Base-by-base conservation (phyloP, 2,888 invertebrate genomes). In the Seira musarum region DNA sequence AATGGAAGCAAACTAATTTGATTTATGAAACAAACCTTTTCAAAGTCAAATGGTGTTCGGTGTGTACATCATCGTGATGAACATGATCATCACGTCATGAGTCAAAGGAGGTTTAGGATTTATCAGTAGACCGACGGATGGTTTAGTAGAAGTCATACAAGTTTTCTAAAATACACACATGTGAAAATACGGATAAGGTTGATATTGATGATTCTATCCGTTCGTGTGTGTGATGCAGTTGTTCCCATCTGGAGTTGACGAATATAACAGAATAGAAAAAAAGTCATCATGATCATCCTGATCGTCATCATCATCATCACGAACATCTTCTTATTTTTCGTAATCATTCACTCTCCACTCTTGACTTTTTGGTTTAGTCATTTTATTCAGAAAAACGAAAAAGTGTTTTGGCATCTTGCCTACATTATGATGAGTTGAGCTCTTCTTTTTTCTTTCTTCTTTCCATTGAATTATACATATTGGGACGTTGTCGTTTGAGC, bases 231-330 rank as follows among this genome's bases (percentile, higher is more conserved):
- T 1, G 65, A 66, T 80, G 69, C 80, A 74, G 80, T 80, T 80
- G 80, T 73, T 80, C 69, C 69, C 80, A 80, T 80, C 80, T 80
- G 80, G 80, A 80, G 80, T 70, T 80, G 80, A 80, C 79, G 67
- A 72, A 72, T 49, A 65, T 57, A 77, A 22, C 35, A 21, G 21
- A 70, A n/a, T n/a, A n/a, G n/a, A 17, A 61, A n/a, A 57, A 17
- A 17, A 57, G 57, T 57, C 57, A 57, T 57, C 57, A 57, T 40
- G 40, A 40, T 57, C 60, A 60, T 60, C 60, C 2, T 60, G 21
- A 60, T 60, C 21, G 21, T 60, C 6, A 49, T 49, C 49, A 49
- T 49, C 49, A 49, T 49, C 49, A 13, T 13, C 49, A 19, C 57
- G 13, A 40, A 40, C 40, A 57, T 21, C 60, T 22, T 60, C 60